These are phyloP conservation scores for Cichladusa arquata DNA, from an alignment of 2,113 vertebrate genomes.

Conservation along the genomic window DNA sequence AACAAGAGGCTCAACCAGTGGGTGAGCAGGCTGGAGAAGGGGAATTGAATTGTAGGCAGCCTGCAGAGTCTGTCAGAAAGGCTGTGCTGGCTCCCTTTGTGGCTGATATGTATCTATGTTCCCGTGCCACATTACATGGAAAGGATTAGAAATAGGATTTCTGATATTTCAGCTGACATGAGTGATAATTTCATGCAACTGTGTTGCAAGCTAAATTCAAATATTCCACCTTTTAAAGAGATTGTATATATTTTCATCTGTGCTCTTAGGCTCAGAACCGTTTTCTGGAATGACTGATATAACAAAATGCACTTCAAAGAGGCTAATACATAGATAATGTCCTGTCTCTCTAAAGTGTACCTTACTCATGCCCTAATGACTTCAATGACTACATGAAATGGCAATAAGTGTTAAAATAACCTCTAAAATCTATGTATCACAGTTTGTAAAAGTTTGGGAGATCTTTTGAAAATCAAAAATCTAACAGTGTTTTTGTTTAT, in stretches of 20 bases:
- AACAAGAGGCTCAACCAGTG: constrained; percentile 50
- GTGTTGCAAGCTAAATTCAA: constrained; percentile 22
- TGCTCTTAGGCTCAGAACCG: not conserved
- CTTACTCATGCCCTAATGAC: not conserved
- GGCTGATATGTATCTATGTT: not conserved
- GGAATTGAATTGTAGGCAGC: not conserved
- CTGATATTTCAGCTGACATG: constrained; percentile 51
- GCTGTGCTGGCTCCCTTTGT: not conserved
- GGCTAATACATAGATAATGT: not conserved
- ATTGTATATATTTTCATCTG: not conserved
- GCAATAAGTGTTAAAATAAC: not conserved
- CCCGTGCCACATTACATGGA: not conserved
- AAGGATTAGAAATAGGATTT: constrained; percentile 46
- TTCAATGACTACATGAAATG: not conserved
- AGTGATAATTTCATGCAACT: constrained; percentile 26
- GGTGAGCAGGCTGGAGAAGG: not conserved
- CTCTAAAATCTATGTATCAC: not conserved
- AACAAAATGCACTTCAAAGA: not conserved
- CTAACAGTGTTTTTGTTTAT: not conserved
- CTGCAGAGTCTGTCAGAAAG: not conserved
- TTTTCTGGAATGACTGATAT: not conserved
- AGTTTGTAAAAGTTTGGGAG: not conserved
- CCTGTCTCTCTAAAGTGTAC: not conserved
- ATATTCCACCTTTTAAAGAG: not conserved
- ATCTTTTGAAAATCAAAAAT: not conserved